Percentiles rank a stretch among this genome's conserved stretches.
Evolutionary conservation across 2,888 invertebrate species (phyloP).

Genomic region (Drosophila gaucha): DNA sequence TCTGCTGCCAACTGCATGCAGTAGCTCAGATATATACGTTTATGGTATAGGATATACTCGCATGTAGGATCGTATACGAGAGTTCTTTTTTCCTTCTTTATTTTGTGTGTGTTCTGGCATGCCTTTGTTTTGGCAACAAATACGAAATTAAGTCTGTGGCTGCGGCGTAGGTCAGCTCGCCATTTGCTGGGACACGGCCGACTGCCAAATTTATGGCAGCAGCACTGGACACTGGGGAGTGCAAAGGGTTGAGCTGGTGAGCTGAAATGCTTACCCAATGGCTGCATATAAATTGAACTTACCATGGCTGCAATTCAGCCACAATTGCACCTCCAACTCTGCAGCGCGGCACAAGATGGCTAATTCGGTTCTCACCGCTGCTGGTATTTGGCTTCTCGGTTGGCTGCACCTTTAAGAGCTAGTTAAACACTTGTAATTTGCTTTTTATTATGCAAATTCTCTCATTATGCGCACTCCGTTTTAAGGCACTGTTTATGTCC

Average conservation of each 20-base stretch:
- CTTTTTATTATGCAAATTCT: conserved; percentile 72
- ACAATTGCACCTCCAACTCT: conserved; percentile 22
- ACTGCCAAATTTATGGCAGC: conserved; percentile 58
- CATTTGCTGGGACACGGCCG: conserved; percentile 62
- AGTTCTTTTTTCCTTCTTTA: conserved; percentile 3
- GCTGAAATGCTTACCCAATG: conserved; percentile 48
- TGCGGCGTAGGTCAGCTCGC: conserved; percentile 41
- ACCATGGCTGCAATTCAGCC: conserved; percentile 34
- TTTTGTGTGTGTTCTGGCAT: neutral
- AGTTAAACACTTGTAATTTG: conserved; percentile 59
- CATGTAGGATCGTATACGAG: conserved; percentile 17
- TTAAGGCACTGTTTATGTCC: conserved; percentile 43
- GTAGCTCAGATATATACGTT: conserved; percentile 13
- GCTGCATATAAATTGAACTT: conserved; percentile 63
- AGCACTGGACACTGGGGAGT: conserved; percentile 13
- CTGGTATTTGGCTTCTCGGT: conserved; percentile 22
- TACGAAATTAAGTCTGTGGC: conserved; percentile 62
- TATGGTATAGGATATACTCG: conserved; percentile 1
- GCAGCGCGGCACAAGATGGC: conserved; percentile 17
- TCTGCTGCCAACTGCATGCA: conserved; percentile 64
- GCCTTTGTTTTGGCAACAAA: conserved; percentile 65
- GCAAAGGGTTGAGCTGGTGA: neutral
- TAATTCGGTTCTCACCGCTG: conserved; percentile 35
- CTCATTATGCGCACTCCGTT: conserved; percentile 62
- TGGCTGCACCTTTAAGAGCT: conserved; percentile 46